Base-by-base conservation (phyloP, 35 echinoderm and acorn worm species). In the Heliocidaris erythrogramma region DNA sequence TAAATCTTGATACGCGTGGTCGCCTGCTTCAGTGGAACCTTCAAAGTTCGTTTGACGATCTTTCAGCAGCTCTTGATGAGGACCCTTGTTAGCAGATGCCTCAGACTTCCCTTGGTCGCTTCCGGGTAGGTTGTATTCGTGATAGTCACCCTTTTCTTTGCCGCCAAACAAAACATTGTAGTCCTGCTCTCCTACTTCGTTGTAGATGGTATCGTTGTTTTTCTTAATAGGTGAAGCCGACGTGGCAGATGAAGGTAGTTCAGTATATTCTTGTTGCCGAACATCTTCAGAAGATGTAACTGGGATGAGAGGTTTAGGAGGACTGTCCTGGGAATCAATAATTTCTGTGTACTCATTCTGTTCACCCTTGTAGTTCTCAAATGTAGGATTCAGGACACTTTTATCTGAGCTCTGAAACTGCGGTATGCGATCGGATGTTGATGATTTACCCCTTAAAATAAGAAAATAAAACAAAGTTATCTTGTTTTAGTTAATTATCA, bases 141-240 rank as follows among this genome's bases (percentile, higher is more conserved):
- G 91, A 48, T 92, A 92, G 50, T 92, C 91, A 13, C 29, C n/a
- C 48, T 6, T 52, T 29, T 92, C 91, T 14, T 92, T 92, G 91
- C 91, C 91, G 32, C 91, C 91, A 42, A 92, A 92, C 13, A 50
- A 16, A 48, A 59, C 49, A 48, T 92, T 49, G 91, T 92, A 92
- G 48, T 92, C 91, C 91, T 59, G 48, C 50, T 92, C 91, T 59
- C 48, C 91, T 0, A 92, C 48, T 29, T 92, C 91, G 47, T 50
- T 92, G n/a, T 92, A 92, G 5, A 50, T 59, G 13, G 9, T 31
- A 89, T 1, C 17, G 11, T 3, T 42, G 35, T 3, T 42, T 42
- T 42, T 42, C 35, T 89, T 92, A 29, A 0, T 48, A 42, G 10
- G 9, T 7, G 47, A 89, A n/a, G n/a, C n/a, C n/a, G n/a, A n/a